phyloP scores from a whole-genome alignment of 37 sponge, comb jelly and placozoan genomes.

The Agelas oroides region DNA sequence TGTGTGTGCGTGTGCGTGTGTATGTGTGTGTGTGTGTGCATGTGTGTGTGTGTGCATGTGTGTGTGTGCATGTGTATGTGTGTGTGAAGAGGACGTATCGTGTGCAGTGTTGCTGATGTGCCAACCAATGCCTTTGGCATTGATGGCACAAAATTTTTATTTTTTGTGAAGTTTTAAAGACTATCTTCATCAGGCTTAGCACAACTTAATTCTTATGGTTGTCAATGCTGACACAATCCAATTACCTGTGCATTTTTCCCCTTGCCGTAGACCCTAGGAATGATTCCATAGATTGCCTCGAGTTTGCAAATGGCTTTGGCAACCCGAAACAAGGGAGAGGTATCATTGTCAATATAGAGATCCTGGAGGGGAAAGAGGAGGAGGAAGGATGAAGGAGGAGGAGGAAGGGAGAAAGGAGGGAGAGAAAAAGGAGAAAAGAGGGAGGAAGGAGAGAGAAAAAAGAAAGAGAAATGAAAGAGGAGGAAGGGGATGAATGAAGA shows the following conservation, averaged over 20 bases:
- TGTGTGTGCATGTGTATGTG: too few species aligned
- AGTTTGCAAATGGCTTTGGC: slow-evolving; percentile 84
- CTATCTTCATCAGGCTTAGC: too few species aligned
- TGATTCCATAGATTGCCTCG: slow-evolving; percentile 89
- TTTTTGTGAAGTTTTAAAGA: too few species aligned
- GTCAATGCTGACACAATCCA: background rate
- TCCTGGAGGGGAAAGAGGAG: slow-evolving; percentile 47
- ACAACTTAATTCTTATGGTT: too few species aligned
- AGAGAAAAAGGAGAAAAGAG: background rate
- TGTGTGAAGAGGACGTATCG: too few species aligned
- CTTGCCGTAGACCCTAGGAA: slow-evolving; percentile 90
- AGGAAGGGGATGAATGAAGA: too few species aligned
- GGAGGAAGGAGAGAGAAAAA: background rate
- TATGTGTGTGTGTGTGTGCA: background rate
- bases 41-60: background rate
- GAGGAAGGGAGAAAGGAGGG: background rate
- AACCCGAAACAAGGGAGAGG: slow-evolving; percentile 64
- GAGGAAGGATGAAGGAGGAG: background rate
- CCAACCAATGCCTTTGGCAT: too few species aligned
- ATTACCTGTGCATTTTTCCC: slow-evolving; percentile 82
- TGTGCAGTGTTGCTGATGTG: too few species aligned
- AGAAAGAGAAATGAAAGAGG: background rate
- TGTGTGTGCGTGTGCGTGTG: background rate
- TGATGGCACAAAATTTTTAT: too few species aligned
- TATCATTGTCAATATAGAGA: slow-evolving; percentile 61